Base-by-base conservation (phyloP, 2,888 invertebrate species). In the Hemithea aestivaria region DNA sequence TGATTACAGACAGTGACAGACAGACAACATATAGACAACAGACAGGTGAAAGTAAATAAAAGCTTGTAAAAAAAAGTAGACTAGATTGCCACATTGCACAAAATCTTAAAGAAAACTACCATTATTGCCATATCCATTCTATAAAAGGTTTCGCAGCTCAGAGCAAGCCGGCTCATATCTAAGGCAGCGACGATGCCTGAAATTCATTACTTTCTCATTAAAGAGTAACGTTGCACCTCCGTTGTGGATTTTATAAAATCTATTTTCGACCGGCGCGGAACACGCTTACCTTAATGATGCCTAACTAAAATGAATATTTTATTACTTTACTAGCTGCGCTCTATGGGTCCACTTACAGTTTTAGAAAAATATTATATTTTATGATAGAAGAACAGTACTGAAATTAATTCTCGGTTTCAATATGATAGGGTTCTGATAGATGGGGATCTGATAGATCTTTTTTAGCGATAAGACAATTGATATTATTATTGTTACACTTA, bases 121-220 rank as follows among this genome's bases (percentile, higher is more conserved):
- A 16, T 16, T 5, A 16, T 16, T 29, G 27, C 20, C 41, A 5
- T 7, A 35, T 51, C 45, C 38, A 34, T 12, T 2, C 10, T 5
- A 9, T 5, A n/a, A 27, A 4, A 5, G 7, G 1, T 6, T 22
- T 29, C 33, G 7, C 7, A 6, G 2, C 4, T 40, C 34, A 9
- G 8, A 10, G 33, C 7, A 16, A 40, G 30, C 25, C 30, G 28
- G 41, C 33, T 42, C 41, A 42, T 37, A 42, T 42, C 33, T 37
- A 36, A 37, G 33, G 41, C 36, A 33, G 41, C 36, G 29, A 27
- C 41, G 36, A 42, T 45, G 62, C 59, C 58, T 62, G 54, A 65
- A 68, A 73, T 76, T 76, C 72, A 77, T 76, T 75, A 77, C 67
- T 67, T 71, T 68, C 74, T 75, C 73, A 71, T 77, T 76, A 73